These are phyloP conservation scores for Protosalanx chinensis DNA, from an alignment of 2,797 vertebrate genomes.

Conservation along the genomic window DNA sequence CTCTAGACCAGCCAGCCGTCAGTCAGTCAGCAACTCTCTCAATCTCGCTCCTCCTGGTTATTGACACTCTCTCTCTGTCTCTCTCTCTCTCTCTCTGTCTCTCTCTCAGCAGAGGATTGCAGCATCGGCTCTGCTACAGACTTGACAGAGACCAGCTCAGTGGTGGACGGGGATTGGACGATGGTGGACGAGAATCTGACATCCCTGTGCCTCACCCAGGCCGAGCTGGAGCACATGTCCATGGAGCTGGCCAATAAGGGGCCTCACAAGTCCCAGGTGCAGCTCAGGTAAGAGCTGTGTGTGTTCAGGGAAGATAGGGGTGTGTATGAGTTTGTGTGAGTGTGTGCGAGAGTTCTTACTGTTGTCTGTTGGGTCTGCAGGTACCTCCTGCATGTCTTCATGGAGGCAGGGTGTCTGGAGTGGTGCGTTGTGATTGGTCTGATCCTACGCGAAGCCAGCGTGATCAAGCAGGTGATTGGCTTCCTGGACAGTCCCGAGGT, in stretches of 20 bases:
- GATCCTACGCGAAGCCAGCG: constrained; percentile 85
- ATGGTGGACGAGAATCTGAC: constrained; percentile 96
- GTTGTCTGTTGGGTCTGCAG: constrained; percentile 58
- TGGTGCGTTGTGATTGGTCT: constrained; percentile 94
- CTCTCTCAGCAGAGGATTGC: constrained; percentile 86
- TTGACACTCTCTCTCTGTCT: not conserved
- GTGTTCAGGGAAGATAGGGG: not conserved
- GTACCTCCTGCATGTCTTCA: constrained; percentile 95
- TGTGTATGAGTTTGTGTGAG: not conserved
- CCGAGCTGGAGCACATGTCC: constrained; percentile 95
- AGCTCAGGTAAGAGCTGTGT: constrained; percentile 82
- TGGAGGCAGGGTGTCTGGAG: constrained; percentile 96
- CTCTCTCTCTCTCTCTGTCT: not conserved
- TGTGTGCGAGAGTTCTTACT: not conserved
- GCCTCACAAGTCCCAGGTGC: constrained; percentile 94
- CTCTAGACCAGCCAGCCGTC: constrained; percentile 77
- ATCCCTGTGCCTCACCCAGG: constrained; percentile 87
- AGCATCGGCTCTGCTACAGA: constrained; percentile 97
- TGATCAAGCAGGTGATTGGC: constrained; percentile 88
- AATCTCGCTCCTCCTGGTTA: not conserved
- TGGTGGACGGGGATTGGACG: constrained; percentile 97
- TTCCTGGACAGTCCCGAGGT: constrained; percentile 86
- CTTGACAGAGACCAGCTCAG: constrained; percentile 94
- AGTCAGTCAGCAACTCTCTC: constrained; percentile 63
- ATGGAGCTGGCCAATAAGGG: constrained; percentile 97